These are phyloP conservation scores for Myocastor coypus DNA, from an alignment of 2,113 vertebrate genomes.

Conservation along the genomic window DNA sequence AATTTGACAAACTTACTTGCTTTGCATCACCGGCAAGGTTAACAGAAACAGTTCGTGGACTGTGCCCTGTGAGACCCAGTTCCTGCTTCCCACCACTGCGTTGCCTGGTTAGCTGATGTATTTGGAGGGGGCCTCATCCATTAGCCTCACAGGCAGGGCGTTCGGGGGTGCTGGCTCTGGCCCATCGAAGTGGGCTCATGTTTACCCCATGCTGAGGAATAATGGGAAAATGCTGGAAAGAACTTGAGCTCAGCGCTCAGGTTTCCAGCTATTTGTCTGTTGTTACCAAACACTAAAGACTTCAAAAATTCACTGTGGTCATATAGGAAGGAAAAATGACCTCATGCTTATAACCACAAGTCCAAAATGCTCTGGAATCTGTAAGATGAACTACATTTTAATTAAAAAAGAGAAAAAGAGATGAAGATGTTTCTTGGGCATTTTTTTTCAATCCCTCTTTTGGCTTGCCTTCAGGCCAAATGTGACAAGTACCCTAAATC, in stretches of 20 bases:
- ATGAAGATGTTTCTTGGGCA: constrained; percentile 81
- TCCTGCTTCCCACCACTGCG: neutral
- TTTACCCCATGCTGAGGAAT: constrained; percentile 75
- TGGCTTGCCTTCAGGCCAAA: constrained; percentile 83
- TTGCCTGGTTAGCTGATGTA: neutral
- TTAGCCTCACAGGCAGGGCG: neutral
- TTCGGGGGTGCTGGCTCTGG: constrained; percentile 47
- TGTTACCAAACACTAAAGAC: constrained; percentile 85
- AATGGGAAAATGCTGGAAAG: constrained; percentile 79
- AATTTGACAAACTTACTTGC: neutral
- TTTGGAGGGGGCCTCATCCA: neutral
- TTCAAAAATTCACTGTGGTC: constrained; percentile 82
- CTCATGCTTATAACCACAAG: constrained; percentile 86
- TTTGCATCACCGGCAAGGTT: neutral
- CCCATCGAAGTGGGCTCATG: constrained; percentile 66
- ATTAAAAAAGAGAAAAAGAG: constrained; percentile 82
- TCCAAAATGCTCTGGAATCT: constrained; percentile 85
- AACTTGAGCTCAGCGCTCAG: constrained; percentile 71
- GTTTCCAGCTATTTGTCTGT: constrained; percentile 88
- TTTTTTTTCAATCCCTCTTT: constrained; percentile 81
- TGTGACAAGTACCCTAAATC: constrained; percentile 87
- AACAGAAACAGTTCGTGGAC: neutral
- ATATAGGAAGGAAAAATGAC: constrained; percentile 86
- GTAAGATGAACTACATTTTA: constrained; percentile 84
- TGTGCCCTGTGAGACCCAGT: neutral